phyloP scores from a whole-genome alignment of 92 coral and sea anemone species.

The Parazoanthus swiftii region DNA sequence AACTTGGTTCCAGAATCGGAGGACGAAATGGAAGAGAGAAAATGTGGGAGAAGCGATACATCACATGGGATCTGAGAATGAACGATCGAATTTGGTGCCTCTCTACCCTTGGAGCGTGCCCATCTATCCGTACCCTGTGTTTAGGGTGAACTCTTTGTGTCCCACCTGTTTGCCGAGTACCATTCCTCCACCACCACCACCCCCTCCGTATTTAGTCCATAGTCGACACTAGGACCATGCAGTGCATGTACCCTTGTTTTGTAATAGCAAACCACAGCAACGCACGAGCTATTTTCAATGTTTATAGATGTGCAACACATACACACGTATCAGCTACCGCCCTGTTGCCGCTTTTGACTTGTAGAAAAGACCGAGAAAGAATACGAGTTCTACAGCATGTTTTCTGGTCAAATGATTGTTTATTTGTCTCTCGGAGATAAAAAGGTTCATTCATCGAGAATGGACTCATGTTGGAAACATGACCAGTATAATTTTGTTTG shows the following conservation, averaged over 20 bases:
- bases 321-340: no score
- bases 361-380: no score
- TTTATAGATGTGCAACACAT: no score
- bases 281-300: no score
- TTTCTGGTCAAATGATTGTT: no score
- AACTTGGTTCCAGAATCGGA: constrained; percentile 98
- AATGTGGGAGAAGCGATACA: constrained; percentile 96
- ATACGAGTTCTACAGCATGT: no score
- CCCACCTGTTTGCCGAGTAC: constrained; percentile 32
- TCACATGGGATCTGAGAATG: constrained; percentile 7
- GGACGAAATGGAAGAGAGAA: constrained; percentile 99
- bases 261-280: no score
- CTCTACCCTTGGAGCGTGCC: constrained; percentile 37
- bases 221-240: constrained; percentile 5
- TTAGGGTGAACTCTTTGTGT: constrained; percentile 31
- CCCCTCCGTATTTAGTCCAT: constrained; percentile 39
- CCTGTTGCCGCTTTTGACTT: no score
- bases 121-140: constrained; percentile 26
- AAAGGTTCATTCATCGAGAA: no score
- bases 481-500: no score
- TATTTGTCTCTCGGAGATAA: no score
- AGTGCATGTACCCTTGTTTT: neutral
- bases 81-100: constrained; percentile 30
- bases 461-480: no score
- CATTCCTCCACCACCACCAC: constrained; percentile 23